Evolutionary conservation across 2,113 vertebrate genomes (phyloP), one percentile per base, ranked within the genome.

Genomic region (Aramus guarauna): DNA sequence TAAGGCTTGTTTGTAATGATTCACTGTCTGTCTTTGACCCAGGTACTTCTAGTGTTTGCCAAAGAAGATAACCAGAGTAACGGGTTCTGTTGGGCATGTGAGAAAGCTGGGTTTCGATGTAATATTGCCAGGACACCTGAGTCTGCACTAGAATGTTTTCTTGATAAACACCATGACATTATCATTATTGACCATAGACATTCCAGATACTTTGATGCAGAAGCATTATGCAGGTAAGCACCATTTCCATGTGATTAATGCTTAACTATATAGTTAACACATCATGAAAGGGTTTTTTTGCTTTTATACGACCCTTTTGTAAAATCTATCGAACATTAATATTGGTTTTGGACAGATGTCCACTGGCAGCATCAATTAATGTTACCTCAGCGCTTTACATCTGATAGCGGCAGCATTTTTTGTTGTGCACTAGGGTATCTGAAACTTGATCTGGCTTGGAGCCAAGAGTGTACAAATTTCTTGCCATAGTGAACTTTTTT

Each of bases 31-130:
- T 86, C 55, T 97, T 76, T 88, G 56, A 93, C 84, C 30, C 95
- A 99, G 99, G 99, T 99, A 98, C 99, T 99, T 98, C 98, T 99
- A 98, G 99, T 99, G 98, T 99, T 99, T 99, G 98, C 99, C 98
- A 99, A 99, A 99, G 99, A 99, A 85, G 99, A 99, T 88, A 99
- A 98, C 97, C 99, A 99, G 98, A 99, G 99, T 93, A 98, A 97
- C 30, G 99, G 99, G 95, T 99, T 99, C 99, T 98, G 98, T 90
- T 99, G 98, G 98, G 99, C 99, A 1, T 99, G 99, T 96, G 99
- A 99, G 95, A 99, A 99, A 90, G 99, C 99, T 75, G 99, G 98
- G 78, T 99, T 99, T 97, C 98, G 98, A 63, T 99, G 98, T 90
- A 98, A 98, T 16, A 97, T 99, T 74, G 98, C 98, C 90, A 99